Evolutionary conservation across 2,113 vertebrate genomes (phyloP), one percentile per base, ranked within the genome.

Genomic region (Prinia subflava): DNA sequence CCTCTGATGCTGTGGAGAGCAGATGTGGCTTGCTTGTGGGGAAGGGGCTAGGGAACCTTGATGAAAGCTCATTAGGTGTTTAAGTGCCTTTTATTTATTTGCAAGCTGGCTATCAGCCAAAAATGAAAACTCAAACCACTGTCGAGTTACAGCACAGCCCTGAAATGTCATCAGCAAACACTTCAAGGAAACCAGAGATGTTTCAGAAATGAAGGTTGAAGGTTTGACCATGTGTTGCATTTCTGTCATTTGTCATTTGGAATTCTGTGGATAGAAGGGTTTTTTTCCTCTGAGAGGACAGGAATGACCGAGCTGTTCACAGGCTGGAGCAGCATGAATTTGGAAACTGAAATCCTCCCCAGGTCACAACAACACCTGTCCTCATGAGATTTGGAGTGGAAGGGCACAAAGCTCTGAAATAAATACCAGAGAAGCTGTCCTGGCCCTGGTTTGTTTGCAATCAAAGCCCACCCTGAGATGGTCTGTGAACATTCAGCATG

Each of bases 401-500:
- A 37, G 21, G 35, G 53, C 24, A 53, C 10, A 64, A 73, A 83
- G 31, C 20, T 41, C 49, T 44, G 56, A 75, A 62, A 65, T 15
- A 52, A 71, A 50, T 23, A 42, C 6, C 12, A 0, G 1, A 63
- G 69, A 28, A 35, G 22, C 22, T 20, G 15, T 42, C 20, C 50
- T 39, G n/a, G 1, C 19, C 16, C 20, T 65, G 47, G 11, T 30
- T 37, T 56, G 27, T 21, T 10, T 16, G 62, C 35, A 15, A 2
- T 6, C 22, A 39, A 67, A 79, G 62, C 62, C 56, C 18, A 13
- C 13, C 20, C 42, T 31, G 52, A 47, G 55, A 35, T 12, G 0
- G 13, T 4, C 52, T 14, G 23, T 52, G 9, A 3, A 6, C 0
- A 0, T 11, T 39, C 44, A 69, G 59, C 11, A 0, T 0, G 9